phyloP scores from a whole-genome alignment of 1,140 invertebrate genomes.

The Rhagoletis zephyria region DNA sequence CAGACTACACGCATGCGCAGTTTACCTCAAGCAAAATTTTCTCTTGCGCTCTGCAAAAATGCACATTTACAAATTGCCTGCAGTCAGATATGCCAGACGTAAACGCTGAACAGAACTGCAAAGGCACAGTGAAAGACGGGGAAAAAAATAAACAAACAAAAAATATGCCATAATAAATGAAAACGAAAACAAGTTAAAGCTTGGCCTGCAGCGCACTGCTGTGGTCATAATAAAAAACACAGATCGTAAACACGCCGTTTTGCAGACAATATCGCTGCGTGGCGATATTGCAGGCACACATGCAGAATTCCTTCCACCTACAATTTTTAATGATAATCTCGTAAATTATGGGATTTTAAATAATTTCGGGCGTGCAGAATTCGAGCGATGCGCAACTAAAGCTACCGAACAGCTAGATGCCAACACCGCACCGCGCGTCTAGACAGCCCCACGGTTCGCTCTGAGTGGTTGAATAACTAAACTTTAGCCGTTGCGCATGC shows the following conservation, averaged over 20 bases:
- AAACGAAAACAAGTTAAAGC: constrained; percentile 36
- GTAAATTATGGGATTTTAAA: constrained; percentile 73
- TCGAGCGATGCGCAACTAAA: not conserved
- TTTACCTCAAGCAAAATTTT: not conserved
- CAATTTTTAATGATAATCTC: constrained; percentile 73
- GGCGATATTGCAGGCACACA: not conserved
- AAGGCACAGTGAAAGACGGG: not conserved
- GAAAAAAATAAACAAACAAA: constrained; percentile 2
- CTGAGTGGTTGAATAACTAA: not conserved
- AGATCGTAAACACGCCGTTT: constrained; percentile 48
- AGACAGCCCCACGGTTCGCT: not conserved
- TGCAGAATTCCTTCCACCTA: constrained; percentile 60
- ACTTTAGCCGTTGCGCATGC: not conserved
- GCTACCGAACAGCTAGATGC: constrained; percentile 6
- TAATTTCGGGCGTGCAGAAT: constrained; percentile 64
- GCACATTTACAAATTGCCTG: constrained; percentile 33
- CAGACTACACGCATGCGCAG: constrained; percentile 24
- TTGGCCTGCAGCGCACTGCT: constrained; percentile 20
- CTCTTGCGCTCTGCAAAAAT: not conserved
- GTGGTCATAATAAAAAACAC: constrained; percentile 1
- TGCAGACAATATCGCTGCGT: constrained; percentile 32
- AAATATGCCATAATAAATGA: constrained; percentile 42
- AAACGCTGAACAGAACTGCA: not conserved
- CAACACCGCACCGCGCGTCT: not conserved
- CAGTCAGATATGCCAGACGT: not conserved